Percentiles rank a stretch among this genome's conserved stretches.
Evolutionary conservation across 1,140 invertebrate genomes (phyloP).

Genomic region (Temnothorax longispinosus): DNA sequence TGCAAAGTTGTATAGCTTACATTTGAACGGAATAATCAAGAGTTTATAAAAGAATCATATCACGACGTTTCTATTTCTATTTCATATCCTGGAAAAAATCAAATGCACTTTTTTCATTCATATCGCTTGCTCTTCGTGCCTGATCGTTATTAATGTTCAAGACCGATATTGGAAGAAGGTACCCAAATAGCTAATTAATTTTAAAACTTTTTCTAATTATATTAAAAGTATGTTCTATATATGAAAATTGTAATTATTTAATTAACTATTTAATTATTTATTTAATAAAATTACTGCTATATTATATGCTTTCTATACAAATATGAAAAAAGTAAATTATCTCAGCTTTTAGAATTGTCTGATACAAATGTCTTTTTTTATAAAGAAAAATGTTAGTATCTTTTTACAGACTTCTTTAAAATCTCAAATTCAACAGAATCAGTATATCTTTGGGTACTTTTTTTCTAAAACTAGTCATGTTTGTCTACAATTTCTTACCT

Average conservation of each 20-base stretch:
- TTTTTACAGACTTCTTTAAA: neutral
- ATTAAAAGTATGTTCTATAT: neutral
- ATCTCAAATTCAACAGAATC: neutral
- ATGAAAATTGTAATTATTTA: neutral
- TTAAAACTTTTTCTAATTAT: neutral
- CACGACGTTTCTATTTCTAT: neutral
- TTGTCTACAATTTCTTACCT: slow-evolving; percentile 29
- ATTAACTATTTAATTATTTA: neutral
- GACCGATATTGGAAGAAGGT: slow-evolving; percentile 58
- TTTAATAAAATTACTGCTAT: neutral
- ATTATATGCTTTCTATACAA: neutral
- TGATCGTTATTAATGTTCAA: slow-evolving; percentile 78
- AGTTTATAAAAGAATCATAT: neutral
- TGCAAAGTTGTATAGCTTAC: neutral
- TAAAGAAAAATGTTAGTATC: neutral
- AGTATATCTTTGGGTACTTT: slow-evolving; percentile 1
- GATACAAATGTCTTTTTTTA: neutral
- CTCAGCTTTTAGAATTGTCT: neutral
- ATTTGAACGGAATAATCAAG: neutral
- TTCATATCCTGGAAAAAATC: slow-evolving; percentile 19
- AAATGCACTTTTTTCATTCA: slow-evolving; percentile 64
- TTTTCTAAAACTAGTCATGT: slow-evolving; percentile 18
- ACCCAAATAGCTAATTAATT: slow-evolving; percentile 11
- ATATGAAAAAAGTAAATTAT: neutral
- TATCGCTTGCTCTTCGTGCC: slow-evolving; percentile 81